Conservation (phyloP, 2,888 invertebrate species). For the Periphyllus acericola region DNA sequence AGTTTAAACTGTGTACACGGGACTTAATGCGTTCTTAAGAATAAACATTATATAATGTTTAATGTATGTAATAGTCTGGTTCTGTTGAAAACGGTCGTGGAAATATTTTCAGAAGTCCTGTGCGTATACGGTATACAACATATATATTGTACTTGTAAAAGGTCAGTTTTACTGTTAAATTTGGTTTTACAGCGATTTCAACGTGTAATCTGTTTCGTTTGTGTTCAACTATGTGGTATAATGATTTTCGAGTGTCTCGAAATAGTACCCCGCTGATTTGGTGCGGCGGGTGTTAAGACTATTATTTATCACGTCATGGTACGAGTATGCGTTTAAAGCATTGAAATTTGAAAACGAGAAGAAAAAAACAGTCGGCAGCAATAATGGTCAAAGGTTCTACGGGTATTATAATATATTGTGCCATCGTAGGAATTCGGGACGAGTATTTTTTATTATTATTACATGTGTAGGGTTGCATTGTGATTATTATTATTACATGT, state of each 20-base stretch:
- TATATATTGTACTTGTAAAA: background rate
- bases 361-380: slow-evolving; percentile 7
- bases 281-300: slow-evolving; percentile 26
- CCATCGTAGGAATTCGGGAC: slow-evolving; percentile 25
- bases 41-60: too few relatives aligned
- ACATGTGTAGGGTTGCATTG: background rate
- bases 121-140: too few relatives aligned
- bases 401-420: background rate
- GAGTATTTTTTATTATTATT: slow-evolving; percentile 23
- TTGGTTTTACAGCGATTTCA: background rate
- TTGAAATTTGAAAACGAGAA: slow-evolving; percentile 28
- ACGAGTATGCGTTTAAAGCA: slow-evolving; percentile 31
- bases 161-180: background rate
- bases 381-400: slow-evolving; percentile 22
- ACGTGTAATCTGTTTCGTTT: background rate
- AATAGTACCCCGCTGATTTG: slow-evolving; percentile 31
- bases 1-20: too few relatives aligned
- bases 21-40: too few relatives aligned
- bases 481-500: slow-evolving; percentile 6
- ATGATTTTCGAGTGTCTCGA: slow-evolving; percentile 2
- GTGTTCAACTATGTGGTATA: background rate
- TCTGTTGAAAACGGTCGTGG: background rate
- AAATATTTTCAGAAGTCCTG: background rate
- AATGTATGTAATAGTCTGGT: too few relatives aligned
- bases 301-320: slow-evolving; percentile 47